Conservation (phyloP, 2,113 vertebrate species). For the Carassius gibelio region DNA sequence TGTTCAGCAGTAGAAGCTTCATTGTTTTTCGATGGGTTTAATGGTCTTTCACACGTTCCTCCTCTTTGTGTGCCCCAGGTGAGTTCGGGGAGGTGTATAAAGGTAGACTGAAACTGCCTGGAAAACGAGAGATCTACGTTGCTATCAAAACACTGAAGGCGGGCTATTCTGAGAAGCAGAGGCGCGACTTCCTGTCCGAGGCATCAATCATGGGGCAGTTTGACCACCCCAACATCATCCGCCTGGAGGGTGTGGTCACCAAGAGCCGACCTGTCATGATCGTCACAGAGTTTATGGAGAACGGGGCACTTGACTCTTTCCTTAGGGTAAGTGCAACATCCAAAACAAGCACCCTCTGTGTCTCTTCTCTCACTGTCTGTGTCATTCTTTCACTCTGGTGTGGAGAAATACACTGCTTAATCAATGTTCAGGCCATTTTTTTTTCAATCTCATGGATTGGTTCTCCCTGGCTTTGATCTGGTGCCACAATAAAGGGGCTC, state of each 20-base stretch:
- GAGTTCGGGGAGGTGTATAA: constrained; percentile 99
- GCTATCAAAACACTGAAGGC: constrained; percentile 98
- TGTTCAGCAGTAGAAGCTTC: too few species aligned
- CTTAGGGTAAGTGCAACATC: constrained; percentile 82
- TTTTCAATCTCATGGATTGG: constrained; percentile 72
- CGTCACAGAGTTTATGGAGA: constrained; percentile 99
- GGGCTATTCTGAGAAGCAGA: constrained; percentile 94
- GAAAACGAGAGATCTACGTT: constrained; percentile 95
- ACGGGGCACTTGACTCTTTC: constrained; percentile 95
- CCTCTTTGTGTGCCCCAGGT: constrained; percentile 71
- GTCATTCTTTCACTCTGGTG: constrained; percentile 32
- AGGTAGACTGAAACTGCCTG: constrained; percentile 91
- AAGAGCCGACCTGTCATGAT: constrained; percentile 99
- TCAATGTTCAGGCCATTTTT: constrained; percentile 74
- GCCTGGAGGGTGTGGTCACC: constrained; percentile 95
- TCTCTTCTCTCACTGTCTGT: neutral
- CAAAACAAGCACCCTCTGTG: neutral
- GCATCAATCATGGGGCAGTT: constrained; percentile 99
- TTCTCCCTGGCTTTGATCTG: constrained; percentile 76
- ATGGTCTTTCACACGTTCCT: neutral
- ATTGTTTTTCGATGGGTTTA: too few species aligned
- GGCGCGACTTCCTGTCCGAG: constrained; percentile 63
- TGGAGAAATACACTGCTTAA: constrained; percentile 65
- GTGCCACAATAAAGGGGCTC: constrained; percentile 68
- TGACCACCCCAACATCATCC: constrained; percentile 97